Evolutionary conservation across 2,113 vertebrate species (phyloP).

Genomic region (Megalops atlanticus): DNA sequence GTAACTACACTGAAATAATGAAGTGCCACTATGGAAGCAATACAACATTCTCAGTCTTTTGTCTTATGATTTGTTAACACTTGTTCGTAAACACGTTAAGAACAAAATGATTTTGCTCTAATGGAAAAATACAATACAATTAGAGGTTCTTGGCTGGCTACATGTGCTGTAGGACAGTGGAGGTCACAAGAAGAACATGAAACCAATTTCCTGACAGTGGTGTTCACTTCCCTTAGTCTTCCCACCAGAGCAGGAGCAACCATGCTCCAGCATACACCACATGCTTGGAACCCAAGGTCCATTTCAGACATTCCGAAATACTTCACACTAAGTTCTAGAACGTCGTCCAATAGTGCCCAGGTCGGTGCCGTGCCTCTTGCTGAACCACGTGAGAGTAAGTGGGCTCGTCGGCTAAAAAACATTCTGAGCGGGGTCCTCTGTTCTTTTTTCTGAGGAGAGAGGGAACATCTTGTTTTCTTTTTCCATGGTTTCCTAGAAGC

Average conservation of each 20-base stretch:
- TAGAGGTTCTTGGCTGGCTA: neutral
- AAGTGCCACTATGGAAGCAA: no score
- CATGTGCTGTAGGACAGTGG: neutral
- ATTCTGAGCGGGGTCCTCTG: constrained; percentile 36
- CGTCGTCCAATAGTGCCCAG: neutral
- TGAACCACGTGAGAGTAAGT: neutral
- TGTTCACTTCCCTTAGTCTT: neutral
- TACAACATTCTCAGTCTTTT: no score
- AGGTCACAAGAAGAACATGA: constrained; percentile 1
- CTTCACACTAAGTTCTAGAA: constrained; percentile 37
- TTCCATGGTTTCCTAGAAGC: constrained; percentile 43
- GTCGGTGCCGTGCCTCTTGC: neutral
- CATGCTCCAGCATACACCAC: constrained; percentile 23
- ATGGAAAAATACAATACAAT: no score
- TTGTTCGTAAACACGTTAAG: no score
- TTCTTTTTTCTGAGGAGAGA: constrained; percentile 42
- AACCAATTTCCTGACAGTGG: neutral
- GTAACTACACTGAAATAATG: no score
- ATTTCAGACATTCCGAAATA: constrained; percentile 51
- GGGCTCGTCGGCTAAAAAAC: constrained; percentile 25
- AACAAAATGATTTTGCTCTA: no score
- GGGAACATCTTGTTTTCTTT: constrained; percentile 37
- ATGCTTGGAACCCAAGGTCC: constrained; percentile 42
- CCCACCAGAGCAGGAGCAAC: neutral
- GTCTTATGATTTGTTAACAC: no score